Percentiles rank a stretch among this genome's conserved stretches.
phyloP scores from a whole-genome alignment of 1,140 invertebrate genomes.

The Polypedilum vanderplanki region DNA sequence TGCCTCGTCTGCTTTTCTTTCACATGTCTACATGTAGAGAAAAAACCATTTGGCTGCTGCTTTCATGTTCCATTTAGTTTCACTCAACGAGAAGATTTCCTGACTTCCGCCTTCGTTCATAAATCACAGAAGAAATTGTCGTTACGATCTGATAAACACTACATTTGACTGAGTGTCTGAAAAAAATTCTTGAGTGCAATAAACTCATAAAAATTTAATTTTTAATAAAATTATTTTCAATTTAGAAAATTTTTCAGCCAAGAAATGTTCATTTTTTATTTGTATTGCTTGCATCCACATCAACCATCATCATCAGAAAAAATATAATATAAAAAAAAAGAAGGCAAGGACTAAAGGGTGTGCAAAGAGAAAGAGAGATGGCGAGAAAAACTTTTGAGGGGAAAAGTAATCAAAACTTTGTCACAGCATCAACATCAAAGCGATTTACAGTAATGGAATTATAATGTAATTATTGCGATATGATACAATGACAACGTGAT shows the following conservation, averaged over 20 bases:
- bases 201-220: too few relatives aligned
- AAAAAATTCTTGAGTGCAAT: too few relatives aligned
- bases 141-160: constrained; percentile 26
- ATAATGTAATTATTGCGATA: constrained; percentile 27
- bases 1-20: neutral
- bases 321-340: neutral
- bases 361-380: neutral
- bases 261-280: too few relatives aligned
- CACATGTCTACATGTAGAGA: neutral
- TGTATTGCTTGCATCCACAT: too few relatives aligned
- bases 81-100: neutral
- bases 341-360: neutral
- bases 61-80: constrained; percentile 28
- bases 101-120: constrained; percentile 1
- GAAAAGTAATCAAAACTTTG: constrained; percentile 20
- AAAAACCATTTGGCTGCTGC: neutral
- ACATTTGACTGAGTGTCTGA: too few relatives aligned
- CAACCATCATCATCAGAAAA: too few relatives aligned
- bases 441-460: constrained; percentile 28
- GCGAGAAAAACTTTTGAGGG: neutral
- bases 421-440: constrained; percentile 18
- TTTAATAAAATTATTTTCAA: too few relatives aligned
- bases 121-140: neutral
- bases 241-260: too few relatives aligned
- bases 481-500: constrained; percentile 25